These are phyloP conservation scores for Liopterus haemorrhoidalis DNA, from an alignment of 2,888 invertebrate genomes.

Conservation along the genomic window DNA sequence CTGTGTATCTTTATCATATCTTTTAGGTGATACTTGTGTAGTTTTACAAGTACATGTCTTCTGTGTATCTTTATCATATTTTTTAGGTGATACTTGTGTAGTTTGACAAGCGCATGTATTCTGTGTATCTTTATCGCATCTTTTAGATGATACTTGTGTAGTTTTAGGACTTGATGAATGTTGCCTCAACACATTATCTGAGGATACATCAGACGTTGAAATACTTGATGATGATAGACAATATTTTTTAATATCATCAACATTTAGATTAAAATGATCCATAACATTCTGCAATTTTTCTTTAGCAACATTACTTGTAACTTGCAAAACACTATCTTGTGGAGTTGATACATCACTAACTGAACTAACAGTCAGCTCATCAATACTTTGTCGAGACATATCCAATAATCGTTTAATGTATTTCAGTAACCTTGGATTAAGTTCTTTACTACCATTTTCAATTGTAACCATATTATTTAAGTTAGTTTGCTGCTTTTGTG, in stretches of 20 bases:
- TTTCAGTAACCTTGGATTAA: conserved; percentile 43
- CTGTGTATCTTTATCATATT: too few relatives aligned
- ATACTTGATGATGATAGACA: background rate
- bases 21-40: too few relatives aligned
- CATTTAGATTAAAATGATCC: conserved; percentile 35
- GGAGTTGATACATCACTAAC: conserved; percentile 49
- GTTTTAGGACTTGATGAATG: conserved; percentile 5
- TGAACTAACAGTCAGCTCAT: conserved; percentile 46
- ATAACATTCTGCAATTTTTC: conserved; percentile 29
- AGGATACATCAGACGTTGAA: background rate
- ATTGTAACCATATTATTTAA: conserved; percentile 28
- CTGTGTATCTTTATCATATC: too few relatives aligned
- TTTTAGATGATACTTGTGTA: background rate
- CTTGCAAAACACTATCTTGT: conserved; percentile 46
- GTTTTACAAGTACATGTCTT: too few relatives aligned
- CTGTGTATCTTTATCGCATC: too few relatives aligned
- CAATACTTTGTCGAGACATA: conserved; percentile 50
- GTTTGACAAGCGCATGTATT: too few relatives aligned
- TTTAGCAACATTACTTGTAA: conserved; percentile 40
- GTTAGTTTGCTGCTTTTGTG: conserved; percentile 36
- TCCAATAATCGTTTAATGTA: conserved; percentile 49
- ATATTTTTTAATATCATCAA: conserved; percentile 27
- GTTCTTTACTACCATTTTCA: conserved; percentile 5
- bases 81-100: too few relatives aligned
- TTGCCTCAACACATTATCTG: conserved; percentile 7